phyloP scores from a whole-genome alignment of 2,797 vertebrate genomes.

The Meriones psammophilus region DNA sequence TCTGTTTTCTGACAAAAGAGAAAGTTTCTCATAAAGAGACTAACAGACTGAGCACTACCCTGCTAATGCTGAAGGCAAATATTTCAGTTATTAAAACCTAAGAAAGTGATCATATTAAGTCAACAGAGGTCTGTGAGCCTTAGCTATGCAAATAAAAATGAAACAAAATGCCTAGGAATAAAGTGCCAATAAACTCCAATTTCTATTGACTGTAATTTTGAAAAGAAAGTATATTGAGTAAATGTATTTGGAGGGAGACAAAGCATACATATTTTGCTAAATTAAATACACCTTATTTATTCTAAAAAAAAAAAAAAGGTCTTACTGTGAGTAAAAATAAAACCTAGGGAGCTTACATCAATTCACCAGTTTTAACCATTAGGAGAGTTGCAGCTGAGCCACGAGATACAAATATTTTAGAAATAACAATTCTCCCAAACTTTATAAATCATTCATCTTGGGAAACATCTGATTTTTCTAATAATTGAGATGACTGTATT shows the following conservation, averaged over 20 bases:
- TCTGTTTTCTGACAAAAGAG: background rate
- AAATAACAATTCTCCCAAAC: background rate
- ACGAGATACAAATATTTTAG: background rate
- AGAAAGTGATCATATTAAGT: background rate
- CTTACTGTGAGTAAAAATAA: background rate
- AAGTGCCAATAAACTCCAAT: background rate
- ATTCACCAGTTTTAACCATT: background rate
- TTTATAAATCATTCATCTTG: background rate
- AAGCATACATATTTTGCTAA: background rate
- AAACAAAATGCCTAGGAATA: background rate
- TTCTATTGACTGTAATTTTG: background rate
- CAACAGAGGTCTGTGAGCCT: background rate
- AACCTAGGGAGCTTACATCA: background rate
- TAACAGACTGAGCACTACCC: background rate
- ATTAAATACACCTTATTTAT: background rate
- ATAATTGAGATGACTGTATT: background rate
- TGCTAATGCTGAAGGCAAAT: constrained; percentile 9
- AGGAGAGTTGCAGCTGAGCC: background rate
- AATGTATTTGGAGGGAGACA: background rate
- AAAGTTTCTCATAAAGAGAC: background rate
- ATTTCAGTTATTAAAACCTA: constrained; percentile 14
- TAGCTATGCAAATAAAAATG: background rate
- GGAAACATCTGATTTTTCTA: background rate
- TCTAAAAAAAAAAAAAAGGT: background rate
- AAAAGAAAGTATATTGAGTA: background rate